phyloP scores from a whole-genome alignment of 1,140 invertebrate genomes.

The Archivesica marissinica region DNA sequence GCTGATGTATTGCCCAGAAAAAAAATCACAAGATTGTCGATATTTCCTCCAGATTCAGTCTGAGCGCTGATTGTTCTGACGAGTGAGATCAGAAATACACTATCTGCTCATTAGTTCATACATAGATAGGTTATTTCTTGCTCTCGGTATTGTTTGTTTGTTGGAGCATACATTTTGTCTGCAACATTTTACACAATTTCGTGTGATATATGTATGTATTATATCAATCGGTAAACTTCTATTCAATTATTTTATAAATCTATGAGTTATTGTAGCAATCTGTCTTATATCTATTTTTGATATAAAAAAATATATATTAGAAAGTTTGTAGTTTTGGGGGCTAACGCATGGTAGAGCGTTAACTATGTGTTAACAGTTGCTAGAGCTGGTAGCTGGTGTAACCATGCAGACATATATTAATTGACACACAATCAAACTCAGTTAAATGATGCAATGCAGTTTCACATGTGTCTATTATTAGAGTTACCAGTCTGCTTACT shows the following conservation, averaged over 20 bases:
- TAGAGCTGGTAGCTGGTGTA: no score
- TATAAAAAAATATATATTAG: neutral
- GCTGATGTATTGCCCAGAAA: conserved; percentile 3
- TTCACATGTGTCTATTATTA: no score
- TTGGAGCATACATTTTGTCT: conserved; percentile 18
- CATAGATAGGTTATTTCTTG: neutral
- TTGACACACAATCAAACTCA: no score
- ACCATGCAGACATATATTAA: no score
- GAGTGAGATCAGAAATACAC: neutral
- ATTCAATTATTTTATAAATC: conserved; percentile 4
- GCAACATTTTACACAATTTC: neutral
- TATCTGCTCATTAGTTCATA: neutral
- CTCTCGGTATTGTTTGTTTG: neutral
- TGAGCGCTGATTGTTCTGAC: neutral
- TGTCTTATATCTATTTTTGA: conserved; percentile 11
- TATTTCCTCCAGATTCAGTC: neutral
- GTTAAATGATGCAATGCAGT: no score
- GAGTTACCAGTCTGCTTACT: no score
- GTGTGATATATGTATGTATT: neutral
- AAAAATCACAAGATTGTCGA: neutral
- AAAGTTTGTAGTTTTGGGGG: neutral
- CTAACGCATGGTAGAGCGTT: no score
- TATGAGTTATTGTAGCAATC: neutral
- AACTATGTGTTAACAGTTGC: no score
- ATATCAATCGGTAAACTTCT: neutral